Evolutionary conservation across 2,888 invertebrate species (phyloP), one percentile per base, ranked within the genome.

Genomic region (Odontocerum albicorne): DNA sequence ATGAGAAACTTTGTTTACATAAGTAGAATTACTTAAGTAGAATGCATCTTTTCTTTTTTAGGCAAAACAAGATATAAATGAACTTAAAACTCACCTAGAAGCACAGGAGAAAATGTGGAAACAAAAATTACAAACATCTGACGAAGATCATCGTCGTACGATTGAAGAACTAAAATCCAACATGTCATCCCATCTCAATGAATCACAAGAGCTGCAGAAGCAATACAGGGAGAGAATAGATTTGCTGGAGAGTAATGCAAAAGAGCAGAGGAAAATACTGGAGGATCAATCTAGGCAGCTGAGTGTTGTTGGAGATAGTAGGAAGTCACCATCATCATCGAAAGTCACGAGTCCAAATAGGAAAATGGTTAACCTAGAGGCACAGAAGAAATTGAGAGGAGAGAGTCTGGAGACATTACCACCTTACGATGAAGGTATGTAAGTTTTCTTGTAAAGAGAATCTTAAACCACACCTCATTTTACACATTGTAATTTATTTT

Each of bases 51-150:
- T 35, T 35, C 3, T 8, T 12, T 27, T 50, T 8, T 42, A 56
- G 56, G 15, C 36, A 10, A 31, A 19, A 4, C 27, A 40, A 40
- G 40, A 40, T 4, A 10, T 12, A n/a, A 16, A 27, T 8, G 59
- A 55, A 17, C 10, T 59, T 6, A 38, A 54, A 31, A 50, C 33
- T 19, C 56, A 52, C n/a, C 35, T 59, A 19, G 56, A 57, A 27
- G 32, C 32, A 4, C 60, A 52, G 44, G 63, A 63, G 44, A 49
- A 35, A 33, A n/a, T 52, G 10, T 59, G 59, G 61, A 43, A 45
- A n/a, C 10, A 31, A 2, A 60, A 58, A 31, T 7, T 59, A 38
- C 39, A 53, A 21, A 19, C 21, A 8, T 38, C 58, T 4, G 60
- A 62, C 32, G 31, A 51, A 6, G 43, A 59, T n/a, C 55, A 60